These are phyloP conservation scores for Rallus crepitans DNA, from an alignment of 2,797 vertebrate genomes.

Conservation along the genomic window DNA sequence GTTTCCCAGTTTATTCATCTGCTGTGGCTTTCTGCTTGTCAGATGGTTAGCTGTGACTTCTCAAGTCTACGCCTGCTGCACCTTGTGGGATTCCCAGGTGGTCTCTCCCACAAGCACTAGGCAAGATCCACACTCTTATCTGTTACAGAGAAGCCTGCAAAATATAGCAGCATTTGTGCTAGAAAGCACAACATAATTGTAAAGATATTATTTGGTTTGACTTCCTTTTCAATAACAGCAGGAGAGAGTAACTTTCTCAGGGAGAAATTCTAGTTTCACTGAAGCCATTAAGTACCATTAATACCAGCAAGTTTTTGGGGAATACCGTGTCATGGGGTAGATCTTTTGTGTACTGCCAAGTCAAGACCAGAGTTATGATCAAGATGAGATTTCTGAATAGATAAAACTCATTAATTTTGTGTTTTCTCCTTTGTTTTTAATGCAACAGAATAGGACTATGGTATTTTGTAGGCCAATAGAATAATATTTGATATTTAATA, in stretches of 20 bases:
- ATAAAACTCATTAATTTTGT: neutral
- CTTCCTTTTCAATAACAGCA: neutral
- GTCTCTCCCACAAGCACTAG: neutral
- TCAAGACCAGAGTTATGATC: neutral
- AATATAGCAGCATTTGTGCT: neutral
- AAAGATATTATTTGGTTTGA: neutral
- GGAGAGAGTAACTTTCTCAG: neutral
- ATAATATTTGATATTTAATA: neutral
- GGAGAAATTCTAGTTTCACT: neutral
- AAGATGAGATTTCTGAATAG: neutral
- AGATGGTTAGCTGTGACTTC: neutral
- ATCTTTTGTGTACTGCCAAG: neutral
- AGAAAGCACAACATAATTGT: neutral
- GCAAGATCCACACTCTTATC: neutral
- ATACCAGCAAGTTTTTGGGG: neutral
- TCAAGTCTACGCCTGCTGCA: neutral
- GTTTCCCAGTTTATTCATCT: neutral
- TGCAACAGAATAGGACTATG: neutral
- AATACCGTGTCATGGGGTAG: neutral
- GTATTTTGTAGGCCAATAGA: neutral
- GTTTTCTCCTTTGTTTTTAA: neutral
- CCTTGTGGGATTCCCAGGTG: neutral
- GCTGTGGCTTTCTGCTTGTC: neutral
- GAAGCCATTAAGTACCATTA: neutral
- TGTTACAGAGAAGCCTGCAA: neutral